phyloP scores from a whole-genome alignment of 1,140 invertebrate species.

The Metopolophium dirhodum region DNA sequence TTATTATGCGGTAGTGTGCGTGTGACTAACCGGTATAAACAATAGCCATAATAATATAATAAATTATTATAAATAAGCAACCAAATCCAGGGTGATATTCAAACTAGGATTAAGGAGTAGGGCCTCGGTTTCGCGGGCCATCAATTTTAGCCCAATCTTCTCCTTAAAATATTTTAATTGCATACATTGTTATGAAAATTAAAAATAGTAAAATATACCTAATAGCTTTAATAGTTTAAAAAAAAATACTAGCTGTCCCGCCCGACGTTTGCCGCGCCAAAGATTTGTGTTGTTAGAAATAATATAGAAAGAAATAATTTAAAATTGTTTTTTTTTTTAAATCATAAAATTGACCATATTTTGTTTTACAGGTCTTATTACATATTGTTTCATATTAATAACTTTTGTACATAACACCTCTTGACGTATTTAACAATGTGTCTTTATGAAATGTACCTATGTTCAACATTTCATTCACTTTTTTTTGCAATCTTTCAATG shows the following conservation, averaged over 20 bases:
- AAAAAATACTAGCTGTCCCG: too few relatives aligned
- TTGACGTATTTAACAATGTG: neutral
- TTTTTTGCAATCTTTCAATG: neutral
- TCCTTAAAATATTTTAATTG: neutral
- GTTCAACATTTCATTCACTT: neutral
- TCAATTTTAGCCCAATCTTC: neutral
- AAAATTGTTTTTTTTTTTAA: too few relatives aligned
- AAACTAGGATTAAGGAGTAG: neutral
- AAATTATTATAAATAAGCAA: neutral
- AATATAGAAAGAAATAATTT: too few relatives aligned
- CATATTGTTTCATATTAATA: neutral
- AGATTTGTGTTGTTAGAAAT: too few relatives aligned
- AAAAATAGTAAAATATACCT: neutral
- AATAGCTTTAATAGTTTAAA: too few relatives aligned
- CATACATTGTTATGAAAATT: neutral
- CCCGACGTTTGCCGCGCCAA: too few relatives aligned
- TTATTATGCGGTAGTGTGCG: neutral
- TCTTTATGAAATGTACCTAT: neutral
- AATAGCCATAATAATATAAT: neutral
- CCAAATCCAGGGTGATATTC: neutral
- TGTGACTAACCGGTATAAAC: neutral
- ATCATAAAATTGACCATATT: neutral
- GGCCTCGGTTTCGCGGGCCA: neutral
- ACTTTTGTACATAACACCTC: neutral
- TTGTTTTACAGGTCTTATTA: neutral